Base-by-base conservation (phyloP, 1,140 invertebrate genomes). In the Apis laboriosa region DNA sequence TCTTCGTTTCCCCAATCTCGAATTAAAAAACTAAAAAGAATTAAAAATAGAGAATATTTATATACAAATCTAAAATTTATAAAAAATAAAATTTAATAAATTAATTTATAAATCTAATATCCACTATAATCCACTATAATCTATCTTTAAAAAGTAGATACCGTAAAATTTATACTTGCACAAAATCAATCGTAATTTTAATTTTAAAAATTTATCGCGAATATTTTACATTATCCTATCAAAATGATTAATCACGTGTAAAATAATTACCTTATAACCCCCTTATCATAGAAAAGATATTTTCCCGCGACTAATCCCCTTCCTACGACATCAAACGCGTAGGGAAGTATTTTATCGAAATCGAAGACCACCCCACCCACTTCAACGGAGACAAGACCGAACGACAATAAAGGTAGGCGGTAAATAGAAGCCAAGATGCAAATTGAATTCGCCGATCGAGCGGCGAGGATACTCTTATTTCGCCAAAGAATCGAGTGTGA, bases 391-490 rank as follows among this genome's bases (percentile, higher is more conserved):
- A 21, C 34, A 60, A 34, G 64, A 64, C 49, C 24, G 49, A 43
- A 11, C 34, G 64, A 21, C 49, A 71, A 77, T 64, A 64, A 78
- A 64, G 63, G 55, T 43, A 73, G 72, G 61, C 71, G 56, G 80
- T 85, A 83, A 83, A 83, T 79, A 61, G 82, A 74, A 84, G 84
- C 84, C 84, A 73, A 76, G 89, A 93, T 93, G 92, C 91, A 93
- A 93, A 93, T 93, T 92, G 90, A 92, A 93, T 92, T 93, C 80
- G 84, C 88, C 89, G 83, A 83, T 84, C 84, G 83, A 82, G 84
- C 77, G 90, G 87, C 86, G 86, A 78, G 80, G 83, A 86, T 88
- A 89, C 88, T 90, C 89, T 88, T 88, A 89, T 90, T 88, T 84
- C 67, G 34, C 56, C 67, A 53, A n/a, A 66, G 74, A 17, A 49